Percentiles rank a stretch among this genome's conserved stretches.
phyloP scores from a whole-genome alignment of 2,797 vertebrate genomes.

The Anas acuta region DNA sequence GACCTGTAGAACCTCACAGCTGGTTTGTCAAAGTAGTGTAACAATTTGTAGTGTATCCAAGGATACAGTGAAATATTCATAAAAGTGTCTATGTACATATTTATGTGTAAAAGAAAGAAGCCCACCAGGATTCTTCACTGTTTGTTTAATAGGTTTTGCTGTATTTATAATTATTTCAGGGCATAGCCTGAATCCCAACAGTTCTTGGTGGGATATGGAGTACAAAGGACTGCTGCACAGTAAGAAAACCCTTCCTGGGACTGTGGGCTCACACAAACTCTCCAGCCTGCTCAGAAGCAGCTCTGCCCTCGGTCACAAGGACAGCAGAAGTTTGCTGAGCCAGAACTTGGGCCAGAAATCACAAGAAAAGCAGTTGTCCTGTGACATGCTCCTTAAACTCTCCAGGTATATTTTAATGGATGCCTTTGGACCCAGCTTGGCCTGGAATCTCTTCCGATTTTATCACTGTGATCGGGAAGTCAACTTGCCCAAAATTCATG shows the following conservation, averaged over 20 bases:
- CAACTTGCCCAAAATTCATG: not conserved
- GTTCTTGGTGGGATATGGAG: slow-evolving; percentile 16
- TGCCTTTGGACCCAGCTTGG: slow-evolving; percentile 18
- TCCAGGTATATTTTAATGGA: slow-evolving; percentile 29
- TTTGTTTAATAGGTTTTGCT: not conserved
- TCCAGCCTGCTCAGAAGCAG: not conserved
- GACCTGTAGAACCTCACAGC: not conserved
- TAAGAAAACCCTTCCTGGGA: not conserved
- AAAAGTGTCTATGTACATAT: not conserved
- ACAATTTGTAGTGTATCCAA: not conserved
- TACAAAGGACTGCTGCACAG: not conserved
- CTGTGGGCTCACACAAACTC: not conserved
- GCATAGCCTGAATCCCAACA: slow-evolving; percentile 1
- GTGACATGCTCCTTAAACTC: slow-evolving; percentile 45
- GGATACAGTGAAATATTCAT: not conserved
- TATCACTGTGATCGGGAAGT: slow-evolving; percentile 37
- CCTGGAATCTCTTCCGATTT: slow-evolving; percentile 45
- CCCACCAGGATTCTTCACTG: not conserved
- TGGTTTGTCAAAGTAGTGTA: not conserved
- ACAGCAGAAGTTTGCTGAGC: not conserved
- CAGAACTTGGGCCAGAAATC: slow-evolving; percentile 16
- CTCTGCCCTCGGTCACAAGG: not conserved
- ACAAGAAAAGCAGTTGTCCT: slow-evolving; percentile 8
- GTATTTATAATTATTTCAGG: slow-evolving; percentile 58
- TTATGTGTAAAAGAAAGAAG: not conserved